Evolutionary conservation across 1,140 invertebrate species (phyloP).

Genomic region (Mylabris phalerata): DNA sequence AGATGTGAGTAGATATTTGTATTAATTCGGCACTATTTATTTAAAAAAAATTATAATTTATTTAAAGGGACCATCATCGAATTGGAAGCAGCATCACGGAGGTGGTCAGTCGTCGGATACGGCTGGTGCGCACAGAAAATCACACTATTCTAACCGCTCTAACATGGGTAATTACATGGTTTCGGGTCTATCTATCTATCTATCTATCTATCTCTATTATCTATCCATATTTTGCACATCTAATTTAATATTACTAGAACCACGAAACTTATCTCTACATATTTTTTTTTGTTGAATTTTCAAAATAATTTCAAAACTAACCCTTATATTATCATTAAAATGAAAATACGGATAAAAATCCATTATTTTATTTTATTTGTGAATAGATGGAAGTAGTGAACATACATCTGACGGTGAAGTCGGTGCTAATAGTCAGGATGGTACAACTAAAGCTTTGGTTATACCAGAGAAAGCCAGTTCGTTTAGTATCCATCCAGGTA

Average conservation of each 20-base stretch:
- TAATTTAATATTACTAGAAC: constrained; percentile 21
- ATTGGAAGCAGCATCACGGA: constrained; percentile 27
- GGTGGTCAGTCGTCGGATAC: constrained; percentile 40
- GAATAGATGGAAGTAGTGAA: constrained; percentile 41
- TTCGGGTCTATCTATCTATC: constrained; percentile 33
- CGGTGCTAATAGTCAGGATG: constrained; percentile 45
- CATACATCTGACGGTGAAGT: constrained; percentile 42
- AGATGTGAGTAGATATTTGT: constrained; percentile 51
- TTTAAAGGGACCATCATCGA: constrained; percentile 26
- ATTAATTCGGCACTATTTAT: not conserved
- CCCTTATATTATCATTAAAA: too few species aligned
- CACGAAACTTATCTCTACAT: not conserved
- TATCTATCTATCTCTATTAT: constrained; percentile 10
- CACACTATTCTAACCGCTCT: constrained; percentile 60
- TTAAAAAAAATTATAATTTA: not conserved
- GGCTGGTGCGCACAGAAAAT: constrained; percentile 57
- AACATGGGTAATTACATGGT: constrained; percentile 48
- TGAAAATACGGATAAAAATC: not conserved
- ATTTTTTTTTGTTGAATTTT: not conserved
- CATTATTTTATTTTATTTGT: constrained; percentile 11
- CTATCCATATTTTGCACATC: constrained; percentile 16
- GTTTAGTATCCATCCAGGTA: constrained; percentile 73
- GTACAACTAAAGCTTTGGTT: constrained; percentile 55
- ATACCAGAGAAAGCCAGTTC: constrained; percentile 81
- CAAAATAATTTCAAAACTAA: too few species aligned